These are phyloP conservation scores for Zygaena filipendulae DNA, from an alignment of 2,888 invertebrate species.

Conservation along the genomic window DNA sequence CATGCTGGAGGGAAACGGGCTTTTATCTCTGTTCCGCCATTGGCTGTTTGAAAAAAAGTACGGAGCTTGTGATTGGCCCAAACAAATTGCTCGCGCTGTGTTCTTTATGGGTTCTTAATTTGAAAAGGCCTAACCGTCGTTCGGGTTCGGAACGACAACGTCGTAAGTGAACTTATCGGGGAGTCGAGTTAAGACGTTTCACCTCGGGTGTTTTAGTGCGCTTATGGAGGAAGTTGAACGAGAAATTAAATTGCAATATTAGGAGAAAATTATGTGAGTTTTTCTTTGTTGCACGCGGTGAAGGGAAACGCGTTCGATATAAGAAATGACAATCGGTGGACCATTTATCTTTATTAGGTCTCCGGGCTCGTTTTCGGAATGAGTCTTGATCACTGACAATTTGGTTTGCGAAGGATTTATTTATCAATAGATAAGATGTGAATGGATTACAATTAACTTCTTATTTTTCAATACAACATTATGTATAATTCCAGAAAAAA, in stretches of 20 bases:
- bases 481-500: too few species aligned
- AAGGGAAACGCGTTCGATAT: conserved; percentile 5
- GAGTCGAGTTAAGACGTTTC: too few species aligned
- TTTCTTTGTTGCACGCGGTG: conserved; percentile 11
- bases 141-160: conserved; percentile 20
- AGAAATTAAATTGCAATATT: conserved; percentile 40
- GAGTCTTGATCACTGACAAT: too few species aligned
- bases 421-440: too few species aligned
- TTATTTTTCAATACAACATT: too few species aligned
- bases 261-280: conserved; percentile 21
- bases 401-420: too few species aligned
- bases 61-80: conserved; percentile 62
- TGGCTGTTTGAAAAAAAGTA: conserved; percentile 61
- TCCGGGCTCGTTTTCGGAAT: too few species aligned
- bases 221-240: too few species aligned
- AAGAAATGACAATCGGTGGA: too few species aligned
- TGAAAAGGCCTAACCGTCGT: conserved; percentile 37
- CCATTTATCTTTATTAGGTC: too few species aligned
- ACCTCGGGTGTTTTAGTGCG: too few species aligned
- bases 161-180: conserved; percentile 22
- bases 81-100: conserved; percentile 65
- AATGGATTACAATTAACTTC: too few species aligned
- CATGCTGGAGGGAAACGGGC: conserved; percentile 37
- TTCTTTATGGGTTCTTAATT: conserved; percentile 45
- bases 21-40: conserved; percentile 60